Percentiles rank a stretch among this genome's conserved stretches.
Evolutionary conservation across 2,113 vertebrate species (phyloP).

Genomic region (Desmodus rotundus): DNA sequence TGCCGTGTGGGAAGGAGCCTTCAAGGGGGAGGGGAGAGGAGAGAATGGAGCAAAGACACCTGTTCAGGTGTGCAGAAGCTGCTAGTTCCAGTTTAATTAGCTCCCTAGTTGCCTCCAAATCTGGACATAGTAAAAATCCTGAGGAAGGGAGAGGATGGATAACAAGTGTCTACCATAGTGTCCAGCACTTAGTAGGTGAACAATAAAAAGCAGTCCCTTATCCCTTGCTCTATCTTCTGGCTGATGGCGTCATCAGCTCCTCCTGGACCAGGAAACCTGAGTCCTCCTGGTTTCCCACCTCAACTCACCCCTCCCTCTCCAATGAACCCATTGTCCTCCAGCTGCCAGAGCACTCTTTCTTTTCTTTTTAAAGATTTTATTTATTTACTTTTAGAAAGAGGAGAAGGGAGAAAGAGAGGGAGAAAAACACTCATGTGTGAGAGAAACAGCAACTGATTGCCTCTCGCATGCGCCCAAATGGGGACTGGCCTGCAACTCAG

Average conservation of each 20-base stretch:
- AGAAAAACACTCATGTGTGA: too few relatives aligned
- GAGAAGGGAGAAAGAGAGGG: too few relatives aligned
- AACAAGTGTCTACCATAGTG: not conserved
- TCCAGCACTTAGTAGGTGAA: not conserved
- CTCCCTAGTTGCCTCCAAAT: not conserved
- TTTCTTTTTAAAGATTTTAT: too few relatives aligned
- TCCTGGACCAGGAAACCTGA: not conserved
- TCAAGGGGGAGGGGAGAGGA: not conserved
- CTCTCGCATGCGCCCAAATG: too few relatives aligned
- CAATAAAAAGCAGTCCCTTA: not conserved
- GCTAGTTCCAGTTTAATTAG: not conserved
- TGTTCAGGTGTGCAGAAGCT: not conserved
- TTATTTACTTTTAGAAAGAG: too few relatives aligned
- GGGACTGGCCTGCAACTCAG: too few relatives aligned
- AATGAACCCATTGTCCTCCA: not conserved
- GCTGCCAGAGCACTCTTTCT: not conserved
- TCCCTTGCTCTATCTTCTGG: not conserved
- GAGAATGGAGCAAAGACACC: not conserved
- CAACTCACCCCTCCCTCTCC: not conserved
- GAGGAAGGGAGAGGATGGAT: not conserved
- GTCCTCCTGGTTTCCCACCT: not conserved
- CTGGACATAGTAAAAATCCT: not conserved
- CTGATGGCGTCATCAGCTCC: not conserved
- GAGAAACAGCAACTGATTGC: too few relatives aligned
- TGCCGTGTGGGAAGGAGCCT: not conserved